Conservation (phyloP, 2,113 vertebrate species). For the Aviceda subcristata region DNA sequence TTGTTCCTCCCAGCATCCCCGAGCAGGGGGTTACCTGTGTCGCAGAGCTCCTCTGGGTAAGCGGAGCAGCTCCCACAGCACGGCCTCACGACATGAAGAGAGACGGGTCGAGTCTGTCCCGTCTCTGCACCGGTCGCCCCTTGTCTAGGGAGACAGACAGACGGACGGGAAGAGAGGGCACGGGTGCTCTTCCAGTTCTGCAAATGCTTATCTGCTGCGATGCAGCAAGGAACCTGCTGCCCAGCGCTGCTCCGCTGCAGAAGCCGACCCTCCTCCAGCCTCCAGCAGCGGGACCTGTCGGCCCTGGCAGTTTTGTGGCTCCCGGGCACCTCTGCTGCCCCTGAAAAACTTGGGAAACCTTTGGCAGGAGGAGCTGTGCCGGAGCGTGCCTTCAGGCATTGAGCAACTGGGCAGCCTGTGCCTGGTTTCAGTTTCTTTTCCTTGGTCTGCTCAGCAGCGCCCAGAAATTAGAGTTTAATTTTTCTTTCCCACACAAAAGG, state of each 20-base stretch:
- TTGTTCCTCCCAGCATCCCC: neutral
- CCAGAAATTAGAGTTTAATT: neutral
- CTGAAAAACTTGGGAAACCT: fast-evolving
- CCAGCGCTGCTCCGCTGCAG: neutral
- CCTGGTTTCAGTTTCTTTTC: conserved; percentile 25
- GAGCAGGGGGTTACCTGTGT: neutral
- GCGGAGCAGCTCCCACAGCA: neutral
- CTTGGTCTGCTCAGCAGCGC: fast-evolving
- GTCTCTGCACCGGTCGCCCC: neutral
- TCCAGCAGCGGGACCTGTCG: fast-evolving
- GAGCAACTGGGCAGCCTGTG: fast-evolving
- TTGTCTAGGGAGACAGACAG: neutral
- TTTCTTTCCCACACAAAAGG: neutral
- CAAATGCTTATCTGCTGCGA: neutral
- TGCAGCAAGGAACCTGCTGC: neutral
- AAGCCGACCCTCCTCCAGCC: neutral
- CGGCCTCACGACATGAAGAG: fast-evolving
- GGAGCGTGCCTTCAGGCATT: fast-evolving
- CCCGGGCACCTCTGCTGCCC: neutral
- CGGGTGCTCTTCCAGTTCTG: neutral
- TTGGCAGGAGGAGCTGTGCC: neutral
- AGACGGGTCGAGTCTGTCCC: fast-evolving
- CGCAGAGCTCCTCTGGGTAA: fast-evolving
- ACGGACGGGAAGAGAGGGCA: neutral
- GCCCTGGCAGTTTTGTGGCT: neutral